Conservation (phyloP, 2,888 invertebrate genomes). For the Eurois occulta region DNA sequence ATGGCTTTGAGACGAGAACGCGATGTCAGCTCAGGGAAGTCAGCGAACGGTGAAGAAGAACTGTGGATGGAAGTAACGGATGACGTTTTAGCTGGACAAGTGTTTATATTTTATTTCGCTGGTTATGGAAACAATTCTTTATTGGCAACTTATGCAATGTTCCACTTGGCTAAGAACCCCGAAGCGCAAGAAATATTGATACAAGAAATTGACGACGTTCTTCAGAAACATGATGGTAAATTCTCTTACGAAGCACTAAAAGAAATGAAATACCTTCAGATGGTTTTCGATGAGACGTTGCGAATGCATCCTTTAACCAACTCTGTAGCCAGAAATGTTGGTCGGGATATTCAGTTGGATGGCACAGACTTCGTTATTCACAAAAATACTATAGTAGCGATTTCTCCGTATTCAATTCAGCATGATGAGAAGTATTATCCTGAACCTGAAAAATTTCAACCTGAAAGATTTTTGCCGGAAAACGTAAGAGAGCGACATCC, state of each 20-base stretch:
- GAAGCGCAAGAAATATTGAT: conserved; percentile 78
- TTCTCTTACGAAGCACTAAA: conserved; percentile 80
- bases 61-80: conserved; percentile 71
- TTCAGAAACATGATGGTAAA: conserved; percentile 73
- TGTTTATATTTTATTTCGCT: conserved; percentile 82
- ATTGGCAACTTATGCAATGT: conserved; percentile 77
- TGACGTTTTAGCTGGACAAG: conserved; percentile 79
- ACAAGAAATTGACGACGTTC: conserved; percentile 75
- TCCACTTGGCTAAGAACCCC: conserved; percentile 80
- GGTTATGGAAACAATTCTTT: conserved; percentile 85
- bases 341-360: conserved; percentile 76
- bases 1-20: conserved; percentile 59
- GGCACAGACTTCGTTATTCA: conserved; percentile 77
- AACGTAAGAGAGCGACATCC: conserved; percentile 75
- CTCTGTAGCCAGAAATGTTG: conserved; percentile 77
- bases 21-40: conserved; percentile 21
- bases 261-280: conserved; percentile 82
- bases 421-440: conserved; percentile 84
- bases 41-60: conserved; percentile 44
- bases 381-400: conserved; percentile 75
- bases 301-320: conserved; percentile 84
- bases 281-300: conserved; percentile 76
- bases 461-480: conserved; percentile 84
- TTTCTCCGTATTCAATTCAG: conserved; percentile 83
- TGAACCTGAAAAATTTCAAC: conserved; percentile 85